Conservation (phyloP, 2,888 invertebrate genomes). For the Zaprionus obscuricornis region DNA sequence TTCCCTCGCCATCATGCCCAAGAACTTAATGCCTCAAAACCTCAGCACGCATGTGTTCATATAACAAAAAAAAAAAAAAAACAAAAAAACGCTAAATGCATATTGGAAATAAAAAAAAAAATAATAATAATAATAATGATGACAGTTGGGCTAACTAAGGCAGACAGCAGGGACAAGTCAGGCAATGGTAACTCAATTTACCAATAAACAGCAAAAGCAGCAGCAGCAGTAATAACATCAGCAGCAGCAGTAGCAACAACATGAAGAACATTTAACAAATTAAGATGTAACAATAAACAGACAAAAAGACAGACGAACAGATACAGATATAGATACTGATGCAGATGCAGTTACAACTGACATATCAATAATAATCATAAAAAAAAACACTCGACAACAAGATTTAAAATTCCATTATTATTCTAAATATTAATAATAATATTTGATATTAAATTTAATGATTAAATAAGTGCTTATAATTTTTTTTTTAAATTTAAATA, state of each 20-base stretch:
- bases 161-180: constrained; percentile 39
- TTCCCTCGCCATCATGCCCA: neutral
- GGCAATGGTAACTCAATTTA: constrained; percentile 39
- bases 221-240: constrained; percentile 4
- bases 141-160: constrained; percentile 72
- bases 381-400: neutral
- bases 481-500: too few species aligned
- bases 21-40: constrained; percentile 41
- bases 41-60: constrained; percentile 67
- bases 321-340: constrained; percentile 32
- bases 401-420: too few species aligned
- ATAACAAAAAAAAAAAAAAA: too few species aligned
- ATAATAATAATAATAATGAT: too few species aligned
- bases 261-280: constrained; percentile 58
- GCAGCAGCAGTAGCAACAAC: constrained; percentile 11
- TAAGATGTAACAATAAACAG: constrained; percentile 52
- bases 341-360: constrained; percentile 11
- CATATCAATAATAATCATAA: neutral
- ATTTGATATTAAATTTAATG: too few species aligned
- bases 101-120: constrained; percentile 66
- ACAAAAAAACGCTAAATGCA: constrained; percentile 71
- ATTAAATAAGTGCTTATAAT: too few species aligned
- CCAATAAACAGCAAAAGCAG: neutral
- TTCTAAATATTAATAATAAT: too few species aligned
- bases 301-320: constrained; percentile 26